These are phyloP conservation scores for Meganola albula DNA, from an alignment of 2,888 invertebrate genomes.

Conservation along the genomic window DNA sequence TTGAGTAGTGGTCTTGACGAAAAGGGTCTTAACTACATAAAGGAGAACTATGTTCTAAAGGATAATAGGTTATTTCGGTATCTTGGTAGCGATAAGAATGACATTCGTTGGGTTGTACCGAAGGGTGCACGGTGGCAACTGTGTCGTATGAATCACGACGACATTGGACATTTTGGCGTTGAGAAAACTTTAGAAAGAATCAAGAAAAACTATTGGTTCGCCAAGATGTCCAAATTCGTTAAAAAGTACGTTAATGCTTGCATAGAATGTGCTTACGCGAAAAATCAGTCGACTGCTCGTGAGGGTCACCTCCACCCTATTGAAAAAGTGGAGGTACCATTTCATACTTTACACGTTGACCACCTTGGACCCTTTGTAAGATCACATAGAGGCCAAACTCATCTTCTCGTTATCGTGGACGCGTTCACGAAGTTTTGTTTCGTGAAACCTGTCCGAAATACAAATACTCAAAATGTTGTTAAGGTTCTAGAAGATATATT, in stretches of 20 bases:
- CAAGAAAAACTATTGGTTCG: conserved; percentile 46
- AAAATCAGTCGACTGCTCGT: conserved; percentile 17
- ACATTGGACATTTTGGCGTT: not conserved
- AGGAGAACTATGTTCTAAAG: no score
- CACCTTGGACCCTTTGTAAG: conserved; percentile 25
- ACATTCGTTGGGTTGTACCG: conserved; percentile 3
- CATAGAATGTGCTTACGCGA: conserved; percentile 16
- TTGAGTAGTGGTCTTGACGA: not conserved
- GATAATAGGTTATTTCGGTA: no score
- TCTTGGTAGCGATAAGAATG: no score
- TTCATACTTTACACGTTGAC: conserved; percentile 24
- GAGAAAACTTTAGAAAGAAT: conserved; percentile 12
- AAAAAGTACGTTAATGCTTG: conserved; percentile 38
- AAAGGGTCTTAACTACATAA: not conserved
- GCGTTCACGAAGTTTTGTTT: conserved; percentile 22
- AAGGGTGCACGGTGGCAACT: conserved; percentile 1
- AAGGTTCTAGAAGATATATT: not conserved
- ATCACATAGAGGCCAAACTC: conserved; percentile 13
- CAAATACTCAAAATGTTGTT: conserved; percentile 13
- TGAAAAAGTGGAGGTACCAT: conserved; percentile 12
- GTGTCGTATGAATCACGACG: conserved; percentile 5
- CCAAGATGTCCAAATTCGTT: conserved; percentile 42
- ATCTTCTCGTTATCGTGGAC: conserved; percentile 20
- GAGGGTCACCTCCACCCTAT: conserved; percentile 27
- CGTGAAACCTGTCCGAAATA: conserved; percentile 7